Evolutionary conservation across 2,888 invertebrate species (phyloP).

Genomic region (Drosophila histrio): DNA sequence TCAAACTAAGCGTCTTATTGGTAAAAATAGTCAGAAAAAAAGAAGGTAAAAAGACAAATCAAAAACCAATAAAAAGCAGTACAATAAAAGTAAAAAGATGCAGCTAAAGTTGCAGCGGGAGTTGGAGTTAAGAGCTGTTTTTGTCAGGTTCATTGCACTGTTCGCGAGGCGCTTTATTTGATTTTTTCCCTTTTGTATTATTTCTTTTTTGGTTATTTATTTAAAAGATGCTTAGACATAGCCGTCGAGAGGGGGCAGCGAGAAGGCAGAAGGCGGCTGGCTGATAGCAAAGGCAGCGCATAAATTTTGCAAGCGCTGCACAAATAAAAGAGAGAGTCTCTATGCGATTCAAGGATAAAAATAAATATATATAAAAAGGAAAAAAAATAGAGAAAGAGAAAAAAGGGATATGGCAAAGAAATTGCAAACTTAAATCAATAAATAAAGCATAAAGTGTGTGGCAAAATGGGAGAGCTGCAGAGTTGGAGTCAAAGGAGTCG

Average conservation of each 20-base stretch:
- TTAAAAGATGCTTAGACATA: conserved; percentile 75
- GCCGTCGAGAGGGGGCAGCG: conserved; percentile 19
- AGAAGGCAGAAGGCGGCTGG: background rate
- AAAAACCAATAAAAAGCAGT: conserved; percentile 78
- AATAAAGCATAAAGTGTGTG: conserved; percentile 75
- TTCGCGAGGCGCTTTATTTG: conserved; percentile 27
- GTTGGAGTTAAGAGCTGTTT: background rate
- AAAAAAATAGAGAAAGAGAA: conserved; percentile 28
- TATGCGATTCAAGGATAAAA: conserved; percentile 12
- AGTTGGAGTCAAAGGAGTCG: conserved; percentile 55
- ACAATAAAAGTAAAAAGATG: conserved; percentile 38
- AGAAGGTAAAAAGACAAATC: conserved; percentile 54
- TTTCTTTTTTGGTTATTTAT: conserved; percentile 62
- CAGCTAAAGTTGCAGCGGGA: background rate
- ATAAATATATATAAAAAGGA: conserved; percentile 4
- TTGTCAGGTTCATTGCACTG: conserved; percentile 60
- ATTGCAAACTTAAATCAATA: conserved; percentile 81
- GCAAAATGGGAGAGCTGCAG: background rate
- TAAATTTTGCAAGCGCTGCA: conserved; percentile 76
- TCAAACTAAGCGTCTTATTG: conserved; percentile 69
- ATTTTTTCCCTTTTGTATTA: conserved; percentile 22
- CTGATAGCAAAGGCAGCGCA: conserved; percentile 65
- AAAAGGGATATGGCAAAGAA: conserved; percentile 56
- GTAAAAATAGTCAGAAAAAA: conserved; percentile 33
- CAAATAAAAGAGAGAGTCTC: conserved; percentile 53